These are phyloP conservation scores for Manis crassicaudata DNA, from an alignment of 2,797 vertebrate genomes.

Conservation along the genomic window DNA sequence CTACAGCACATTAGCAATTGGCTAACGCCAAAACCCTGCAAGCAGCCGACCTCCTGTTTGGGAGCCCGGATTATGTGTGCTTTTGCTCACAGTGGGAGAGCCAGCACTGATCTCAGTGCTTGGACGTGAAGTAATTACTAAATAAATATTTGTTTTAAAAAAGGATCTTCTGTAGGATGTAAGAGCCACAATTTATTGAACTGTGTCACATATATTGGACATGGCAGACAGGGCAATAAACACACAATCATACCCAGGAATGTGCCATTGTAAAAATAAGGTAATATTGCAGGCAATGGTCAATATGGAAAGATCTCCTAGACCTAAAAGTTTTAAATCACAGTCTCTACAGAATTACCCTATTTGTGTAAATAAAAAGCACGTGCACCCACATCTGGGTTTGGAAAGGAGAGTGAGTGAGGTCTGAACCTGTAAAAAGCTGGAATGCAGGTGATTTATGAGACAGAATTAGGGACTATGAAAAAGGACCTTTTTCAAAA, in stretches of 20 bases:
- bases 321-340: not conserved
- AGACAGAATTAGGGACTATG: rapidly evolving
- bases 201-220: not conserved
- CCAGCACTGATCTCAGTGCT: not conserved
- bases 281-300: rapidly evolving
- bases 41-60: not conserved
- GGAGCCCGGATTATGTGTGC: not conserved
- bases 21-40: rapidly evolving
- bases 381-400: rapidly evolving
- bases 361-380: not conserved
- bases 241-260: not conserved
- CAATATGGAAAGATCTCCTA: rapidly evolving
- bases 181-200: not conserved
- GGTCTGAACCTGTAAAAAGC: not conserved
- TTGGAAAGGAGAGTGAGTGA: not conserved
- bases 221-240: rapidly evolving
- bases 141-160: not conserved
- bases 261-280: rapidly evolving
- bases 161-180: not conserved
- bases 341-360: not conserved
- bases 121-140: not conserved
- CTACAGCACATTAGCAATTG: rapidly evolving
- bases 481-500: not conserved
- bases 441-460: rapidly evolving
- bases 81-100: not conserved